phyloP scores from a whole-genome alignment of 2,888 invertebrate genomes.

The Lacanobia wlatinum region DNA sequence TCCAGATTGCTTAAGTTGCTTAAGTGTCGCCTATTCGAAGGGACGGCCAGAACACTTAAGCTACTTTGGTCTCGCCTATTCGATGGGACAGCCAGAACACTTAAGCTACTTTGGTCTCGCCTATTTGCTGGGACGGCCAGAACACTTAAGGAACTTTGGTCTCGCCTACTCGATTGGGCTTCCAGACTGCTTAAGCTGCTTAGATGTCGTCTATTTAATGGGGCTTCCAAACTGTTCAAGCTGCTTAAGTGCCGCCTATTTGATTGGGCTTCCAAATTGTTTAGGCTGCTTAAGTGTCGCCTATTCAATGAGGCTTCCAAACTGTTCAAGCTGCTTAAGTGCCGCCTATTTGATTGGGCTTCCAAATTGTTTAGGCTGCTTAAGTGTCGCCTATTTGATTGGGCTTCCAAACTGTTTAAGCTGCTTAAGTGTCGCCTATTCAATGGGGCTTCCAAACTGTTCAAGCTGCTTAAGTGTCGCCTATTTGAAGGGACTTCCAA shows the following conservation, averaged over 20 bases:
- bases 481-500: too few relatives aligned
- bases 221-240: too few relatives aligned
- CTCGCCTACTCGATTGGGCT: not conserved
- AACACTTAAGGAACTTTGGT: too few relatives aligned
- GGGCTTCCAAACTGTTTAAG: not conserved
- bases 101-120: not conserved
- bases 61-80: not conserved
- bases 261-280: too few relatives aligned
- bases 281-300: not conserved
- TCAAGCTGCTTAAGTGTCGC: not conserved
- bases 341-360: not conserved
- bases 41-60: too few relatives aligned
- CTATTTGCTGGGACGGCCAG: not conserved
- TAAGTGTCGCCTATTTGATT: not conserved
- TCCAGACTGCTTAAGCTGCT: not conserved
- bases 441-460: not conserved
- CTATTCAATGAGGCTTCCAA: not conserved
- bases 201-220: not conserved
- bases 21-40: not conserved
- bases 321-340: not conserved
- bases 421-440: not conserved
- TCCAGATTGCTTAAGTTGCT: not conserved
- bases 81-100: not conserved
- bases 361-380: not conserved
- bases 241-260: not conserved